phyloP scores from a whole-genome alignment of 2,113 vertebrate species.

The Epinephelus cyanopodus region DNA sequence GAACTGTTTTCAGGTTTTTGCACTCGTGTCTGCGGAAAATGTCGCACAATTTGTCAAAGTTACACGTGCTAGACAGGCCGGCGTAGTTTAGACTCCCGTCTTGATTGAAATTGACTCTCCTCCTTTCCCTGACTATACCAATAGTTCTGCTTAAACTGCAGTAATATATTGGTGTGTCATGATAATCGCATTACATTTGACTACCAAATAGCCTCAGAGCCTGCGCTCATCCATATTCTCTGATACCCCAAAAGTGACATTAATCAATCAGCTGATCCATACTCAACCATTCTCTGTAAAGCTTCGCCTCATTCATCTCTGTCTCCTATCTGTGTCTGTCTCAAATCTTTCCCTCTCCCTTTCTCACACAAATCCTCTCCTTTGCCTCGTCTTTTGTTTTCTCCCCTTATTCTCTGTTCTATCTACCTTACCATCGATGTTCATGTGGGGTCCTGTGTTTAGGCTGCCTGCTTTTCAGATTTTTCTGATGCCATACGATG shows the following conservation, averaged over 20 bases:
- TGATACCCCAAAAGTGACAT: slow-evolving; percentile 66
- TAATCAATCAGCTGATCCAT: slow-evolving; percentile 79
- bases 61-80: slow-evolving; percentile 39
- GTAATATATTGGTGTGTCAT: slow-evolving; percentile 78
- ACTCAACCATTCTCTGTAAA: slow-evolving; percentile 45
- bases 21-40: slow-evolving; percentile 36
- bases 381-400: neutral
- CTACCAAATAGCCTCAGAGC: slow-evolving; percentile 70
- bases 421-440: neutral
- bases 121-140: slow-evolving; percentile 69
- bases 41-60: slow-evolving; percentile 62
- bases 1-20: slow-evolving; percentile 38
- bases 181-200: slow-evolving; percentile 80
- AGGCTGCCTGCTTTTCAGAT: neutral
- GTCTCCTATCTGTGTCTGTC: slow-evolving; percentile 11
- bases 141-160: slow-evolving; percentile 76
- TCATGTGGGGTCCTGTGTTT: neutral
- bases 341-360: neutral
- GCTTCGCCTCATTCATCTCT: slow-evolving; percentile 53
- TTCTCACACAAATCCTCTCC: neutral
- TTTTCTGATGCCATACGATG: slow-evolving; percentile 15
- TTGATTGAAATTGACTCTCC: slow-evolving; percentile 77
- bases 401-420: neutral
- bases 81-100: slow-evolving; percentile 31
- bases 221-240: slow-evolving; percentile 73